Evolutionary conservation across 1,140 invertebrate genomes (phyloP).

Genomic region (Marisa cornuarietis): DNA sequence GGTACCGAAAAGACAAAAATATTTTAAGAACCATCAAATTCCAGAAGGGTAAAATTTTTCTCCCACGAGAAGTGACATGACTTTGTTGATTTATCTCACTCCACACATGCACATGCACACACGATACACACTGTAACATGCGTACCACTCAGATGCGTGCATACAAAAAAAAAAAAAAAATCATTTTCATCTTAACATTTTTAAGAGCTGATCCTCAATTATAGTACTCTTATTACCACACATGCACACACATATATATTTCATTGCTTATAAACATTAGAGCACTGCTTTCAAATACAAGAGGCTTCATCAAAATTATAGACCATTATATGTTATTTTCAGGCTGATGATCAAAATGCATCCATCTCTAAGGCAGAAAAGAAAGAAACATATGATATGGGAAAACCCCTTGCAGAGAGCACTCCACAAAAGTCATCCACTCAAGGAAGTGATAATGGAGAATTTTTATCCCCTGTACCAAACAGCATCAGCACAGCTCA

Average conservation of each 20-base stretch:
- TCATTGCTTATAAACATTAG: background rate
- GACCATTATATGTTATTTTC: background rate
- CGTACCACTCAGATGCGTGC: too few relatives aligned
- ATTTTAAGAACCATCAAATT: too few relatives aligned
- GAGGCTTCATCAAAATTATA: slow-evolving; percentile 8
- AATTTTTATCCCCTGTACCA: slow-evolving; percentile 11
- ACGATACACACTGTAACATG: too few relatives aligned
- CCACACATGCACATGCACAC: too few relatives aligned
- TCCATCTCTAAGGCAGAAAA: background rate
- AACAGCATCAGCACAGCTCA: slow-evolving; percentile 12
- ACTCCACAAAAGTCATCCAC: slow-evolving; percentile 43
- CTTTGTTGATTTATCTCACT: too few relatives aligned
- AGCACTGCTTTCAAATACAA: background rate
- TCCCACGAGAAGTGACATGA: too few relatives aligned
- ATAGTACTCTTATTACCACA: background rate
- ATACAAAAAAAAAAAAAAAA: too few relatives aligned
- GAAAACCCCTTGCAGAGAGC: slow-evolving; percentile 47
- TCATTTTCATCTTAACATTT: too few relatives aligned
- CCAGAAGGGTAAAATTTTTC: too few relatives aligned
- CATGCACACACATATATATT: slow-evolving; percentile 2
- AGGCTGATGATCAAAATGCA: slow-evolving; percentile 15
- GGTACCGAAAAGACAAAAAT: too few relatives aligned
- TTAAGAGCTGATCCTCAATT: background rate
- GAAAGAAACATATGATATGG: slow-evolving; percentile 19
- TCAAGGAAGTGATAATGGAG: slow-evolving; percentile 21